Evolutionary conservation across 2,113 vertebrate species (phyloP).

Genomic region (Aix galericulata): DNA sequence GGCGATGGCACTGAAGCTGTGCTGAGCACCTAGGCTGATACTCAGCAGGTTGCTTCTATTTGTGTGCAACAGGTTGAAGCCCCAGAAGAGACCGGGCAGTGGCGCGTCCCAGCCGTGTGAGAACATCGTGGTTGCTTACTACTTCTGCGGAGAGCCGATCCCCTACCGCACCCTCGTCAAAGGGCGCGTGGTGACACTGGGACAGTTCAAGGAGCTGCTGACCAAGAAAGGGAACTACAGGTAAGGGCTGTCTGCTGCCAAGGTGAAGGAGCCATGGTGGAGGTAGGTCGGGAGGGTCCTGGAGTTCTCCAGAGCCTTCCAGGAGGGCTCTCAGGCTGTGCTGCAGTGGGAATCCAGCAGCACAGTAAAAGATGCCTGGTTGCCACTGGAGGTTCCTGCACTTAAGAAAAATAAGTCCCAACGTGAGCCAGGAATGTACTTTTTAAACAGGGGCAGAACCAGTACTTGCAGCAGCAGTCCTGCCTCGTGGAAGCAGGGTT

Average conservation of each 20-base stretch:
- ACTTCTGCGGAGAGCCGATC: conserved; percentile 95
- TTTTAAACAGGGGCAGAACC: not conserved
- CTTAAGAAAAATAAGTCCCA: not conserved
- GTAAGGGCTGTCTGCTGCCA: conserved; percentile 33
- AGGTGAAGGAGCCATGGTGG: rapidly evolving
- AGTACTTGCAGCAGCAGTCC: not conserved
- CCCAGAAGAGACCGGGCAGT: conserved; percentile 77
- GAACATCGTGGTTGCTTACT: conserved; percentile 94
- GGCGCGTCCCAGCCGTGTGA: conserved; percentile 76
- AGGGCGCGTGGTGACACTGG: conserved; percentile 88
- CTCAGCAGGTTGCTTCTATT: not conserved
- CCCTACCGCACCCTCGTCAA: conserved; percentile 93
- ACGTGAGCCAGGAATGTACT: not conserved
- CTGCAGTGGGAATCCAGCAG: not conserved
- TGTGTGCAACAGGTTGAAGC: conserved; percentile 79
- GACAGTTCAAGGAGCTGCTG: conserved; percentile 97
- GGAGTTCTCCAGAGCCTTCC: not conserved
- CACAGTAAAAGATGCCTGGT: rapidly evolving
- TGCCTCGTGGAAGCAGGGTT: not conserved
- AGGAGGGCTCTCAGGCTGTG: rapidly evolving
- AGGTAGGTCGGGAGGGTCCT: not conserved
- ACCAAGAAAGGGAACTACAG: conserved; percentile 91
- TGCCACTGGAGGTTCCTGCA: not conserved
- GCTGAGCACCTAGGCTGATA: not conserved
- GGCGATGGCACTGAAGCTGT: not conserved